A percentile compares a stretch with the other conserved stretches of the same genome.
phyloP scores from a whole-genome alignment of 2,888 invertebrate species.

The Bruchidius siliquastri region DNA sequence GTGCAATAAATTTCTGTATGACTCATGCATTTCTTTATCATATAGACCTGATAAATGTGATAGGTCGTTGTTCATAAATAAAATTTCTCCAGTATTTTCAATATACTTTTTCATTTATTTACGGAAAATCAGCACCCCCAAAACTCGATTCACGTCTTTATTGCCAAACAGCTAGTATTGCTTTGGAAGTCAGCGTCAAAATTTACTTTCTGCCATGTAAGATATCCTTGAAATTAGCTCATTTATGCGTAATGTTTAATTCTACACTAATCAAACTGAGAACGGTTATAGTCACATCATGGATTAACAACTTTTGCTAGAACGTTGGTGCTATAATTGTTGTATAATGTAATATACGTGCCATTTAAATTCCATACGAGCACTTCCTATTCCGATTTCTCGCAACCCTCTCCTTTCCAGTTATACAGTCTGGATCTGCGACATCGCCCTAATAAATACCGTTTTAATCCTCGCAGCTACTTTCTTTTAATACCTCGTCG shows the following conservation, averaged over 20 bases:
- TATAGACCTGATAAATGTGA: too few species aligned
- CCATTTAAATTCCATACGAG: not conserved
- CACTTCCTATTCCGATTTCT: not conserved
- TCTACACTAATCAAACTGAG: not conserved
- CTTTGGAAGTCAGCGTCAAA: too few species aligned
- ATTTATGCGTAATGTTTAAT: not conserved
- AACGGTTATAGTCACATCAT: not conserved
- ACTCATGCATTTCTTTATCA: too few species aligned
- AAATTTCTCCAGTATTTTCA: too few species aligned
- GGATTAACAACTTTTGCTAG: not conserved
- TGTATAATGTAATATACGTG: not conserved
- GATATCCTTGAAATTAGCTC: too few species aligned
- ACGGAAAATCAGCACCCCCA: too few species aligned
- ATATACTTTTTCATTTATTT: too few species aligned
- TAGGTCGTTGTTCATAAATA: too few species aligned
- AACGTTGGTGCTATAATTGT: not conserved
- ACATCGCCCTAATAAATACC: not conserved
- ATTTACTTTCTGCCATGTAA: too few species aligned
- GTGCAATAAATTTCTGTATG: too few species aligned
- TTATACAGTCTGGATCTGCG: not conserved
- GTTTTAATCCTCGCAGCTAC: not conserved
- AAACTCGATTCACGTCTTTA: too few species aligned
- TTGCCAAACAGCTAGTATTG: too few species aligned
- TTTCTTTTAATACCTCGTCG: slow-evolving; percentile 10
- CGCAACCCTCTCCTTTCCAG: not conserved